Percentiles rank a stretch among this genome's conserved stretches.
Evolutionary conservation across 2,888 invertebrate genomes (phyloP).

Genomic region (Patella pellucida): DNA sequence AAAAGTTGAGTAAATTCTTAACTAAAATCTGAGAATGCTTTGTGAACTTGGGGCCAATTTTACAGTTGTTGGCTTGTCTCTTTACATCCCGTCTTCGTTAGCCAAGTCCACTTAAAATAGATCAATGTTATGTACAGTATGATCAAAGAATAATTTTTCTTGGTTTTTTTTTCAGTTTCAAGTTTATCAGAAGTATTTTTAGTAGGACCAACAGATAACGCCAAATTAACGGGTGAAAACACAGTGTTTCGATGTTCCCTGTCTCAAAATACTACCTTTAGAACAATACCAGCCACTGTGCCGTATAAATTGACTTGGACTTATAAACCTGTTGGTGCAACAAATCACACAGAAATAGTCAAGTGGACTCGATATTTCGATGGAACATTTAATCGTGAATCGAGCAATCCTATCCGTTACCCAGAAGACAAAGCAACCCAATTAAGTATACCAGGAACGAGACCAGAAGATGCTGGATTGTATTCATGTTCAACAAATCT

Average conservation of each 20-base stretch:
- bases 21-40: too few species aligned
- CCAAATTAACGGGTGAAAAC: background rate
- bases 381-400: constrained; percentile 1
- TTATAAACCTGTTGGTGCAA: constrained; percentile 14
- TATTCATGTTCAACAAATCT: constrained; percentile 40
- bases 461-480: constrained; percentile 39
- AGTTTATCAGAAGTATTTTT: background rate
- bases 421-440: constrained; percentile 37
- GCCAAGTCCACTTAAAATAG: too few species aligned
- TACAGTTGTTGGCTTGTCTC: too few species aligned
- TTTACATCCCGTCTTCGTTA: too few species aligned
- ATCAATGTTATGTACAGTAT: too few species aligned
- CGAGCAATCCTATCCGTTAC: constrained; percentile 28
- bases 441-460: constrained; percentile 27
- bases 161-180: background rate
- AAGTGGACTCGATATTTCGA: constrained; percentile 14
- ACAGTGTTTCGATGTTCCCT: background rate
- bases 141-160: too few species aligned
- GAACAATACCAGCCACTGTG: background rate
- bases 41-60: too few species aligned
- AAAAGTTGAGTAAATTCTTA: too few species aligned
- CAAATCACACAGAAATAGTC: constrained; percentile 9
- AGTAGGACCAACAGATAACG: background rate
- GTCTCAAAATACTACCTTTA: background rate
- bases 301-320: constrained; percentile 24